Percentiles rank a stretch among this genome's conserved stretches.
These are phyloP conservation scores for Bovichtus diacanthus DNA, from an alignment of 2,797 vertebrate genomes.

Conservation along the genomic window DNA sequence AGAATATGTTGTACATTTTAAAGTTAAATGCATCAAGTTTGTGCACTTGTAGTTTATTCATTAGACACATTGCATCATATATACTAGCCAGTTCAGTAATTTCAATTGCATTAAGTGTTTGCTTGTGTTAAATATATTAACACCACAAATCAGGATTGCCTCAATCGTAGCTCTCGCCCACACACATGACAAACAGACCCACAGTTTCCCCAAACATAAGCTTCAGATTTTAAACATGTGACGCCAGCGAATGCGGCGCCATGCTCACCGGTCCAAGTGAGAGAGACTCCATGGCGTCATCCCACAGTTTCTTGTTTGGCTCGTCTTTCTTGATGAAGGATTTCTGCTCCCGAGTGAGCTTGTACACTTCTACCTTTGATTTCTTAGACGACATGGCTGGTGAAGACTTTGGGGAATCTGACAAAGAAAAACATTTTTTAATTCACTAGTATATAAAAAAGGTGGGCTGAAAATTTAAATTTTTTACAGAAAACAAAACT, in stretches of 20 bases:
- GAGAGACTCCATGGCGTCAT: constrained; percentile 90
- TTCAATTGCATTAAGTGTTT: neutral
- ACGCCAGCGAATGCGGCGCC: neutral
- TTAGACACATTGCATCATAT: too few relatives aligned
- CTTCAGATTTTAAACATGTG: neutral
- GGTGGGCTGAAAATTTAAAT: too few relatives aligned
- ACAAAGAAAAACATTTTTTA: constrained; percentile 11
- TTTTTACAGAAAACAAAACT: too few relatives aligned
- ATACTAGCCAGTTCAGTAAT: too few relatives aligned
- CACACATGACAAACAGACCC: too few relatives aligned
- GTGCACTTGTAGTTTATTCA: too few relatives aligned
- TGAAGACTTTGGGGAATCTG: constrained; percentile 76
- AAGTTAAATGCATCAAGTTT: too few relatives aligned
- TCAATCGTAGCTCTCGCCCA: too few relatives aligned
- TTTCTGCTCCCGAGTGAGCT: constrained; percentile 91
- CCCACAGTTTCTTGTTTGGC: constrained; percentile 94
- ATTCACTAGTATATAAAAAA: neutral
- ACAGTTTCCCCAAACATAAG: too few relatives aligned
- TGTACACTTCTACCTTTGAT: constrained; percentile 91
- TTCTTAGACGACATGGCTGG: constrained; percentile 88
- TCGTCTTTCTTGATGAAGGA: constrained; percentile 90
- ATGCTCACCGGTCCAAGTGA: constrained; percentile 90
- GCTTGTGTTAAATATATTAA: neutral
- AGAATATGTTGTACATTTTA: too few relatives aligned
- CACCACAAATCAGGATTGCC: too few relatives aligned